phyloP scores from a whole-genome alignment of 2,888 invertebrate species.

The Actias luna region DNA sequence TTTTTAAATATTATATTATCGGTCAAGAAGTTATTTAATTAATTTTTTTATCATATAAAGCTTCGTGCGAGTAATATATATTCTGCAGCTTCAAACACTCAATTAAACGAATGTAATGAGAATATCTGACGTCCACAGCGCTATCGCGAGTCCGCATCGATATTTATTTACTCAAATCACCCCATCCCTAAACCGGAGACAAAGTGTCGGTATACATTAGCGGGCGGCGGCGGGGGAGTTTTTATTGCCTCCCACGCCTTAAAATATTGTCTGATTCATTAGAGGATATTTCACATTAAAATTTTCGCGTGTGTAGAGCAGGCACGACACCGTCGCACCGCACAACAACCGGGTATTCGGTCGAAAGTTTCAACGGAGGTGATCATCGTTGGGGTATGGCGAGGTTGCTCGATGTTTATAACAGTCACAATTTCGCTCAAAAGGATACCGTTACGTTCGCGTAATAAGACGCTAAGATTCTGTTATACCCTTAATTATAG shows the following conservation, averaged over 20 bases:
- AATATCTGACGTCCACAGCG: constrained; percentile 18
- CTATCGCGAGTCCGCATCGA: constrained; percentile 66
- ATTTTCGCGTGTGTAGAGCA: constrained; percentile 71
- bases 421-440: constrained; percentile 77
- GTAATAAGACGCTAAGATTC: constrained; percentile 82
- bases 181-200: constrained; percentile 70
- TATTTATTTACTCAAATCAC: constrained; percentile 70
- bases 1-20: no score
- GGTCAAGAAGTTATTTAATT: neutral
- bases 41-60: neutral
- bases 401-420: constrained; percentile 49
- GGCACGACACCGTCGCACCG: constrained; percentile 42
- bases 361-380: constrained; percentile 66
- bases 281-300: constrained; percentile 81
- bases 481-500: constrained; percentile 81
- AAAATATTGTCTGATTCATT: constrained; percentile 83
- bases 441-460: constrained; percentile 79
- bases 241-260: constrained; percentile 79
- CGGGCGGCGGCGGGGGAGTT: constrained; percentile 65
- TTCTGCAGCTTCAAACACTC: constrained; percentile 6
- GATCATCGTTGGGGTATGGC: constrained; percentile 66
- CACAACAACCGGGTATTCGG: constrained; percentile 49
- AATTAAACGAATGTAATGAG: constrained; percentile 32
- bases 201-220: constrained; percentile 78
- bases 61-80: neutral